Conservation (phyloP, 2,797 vertebrate genomes). For the Hylomyscus alleni region DNA sequence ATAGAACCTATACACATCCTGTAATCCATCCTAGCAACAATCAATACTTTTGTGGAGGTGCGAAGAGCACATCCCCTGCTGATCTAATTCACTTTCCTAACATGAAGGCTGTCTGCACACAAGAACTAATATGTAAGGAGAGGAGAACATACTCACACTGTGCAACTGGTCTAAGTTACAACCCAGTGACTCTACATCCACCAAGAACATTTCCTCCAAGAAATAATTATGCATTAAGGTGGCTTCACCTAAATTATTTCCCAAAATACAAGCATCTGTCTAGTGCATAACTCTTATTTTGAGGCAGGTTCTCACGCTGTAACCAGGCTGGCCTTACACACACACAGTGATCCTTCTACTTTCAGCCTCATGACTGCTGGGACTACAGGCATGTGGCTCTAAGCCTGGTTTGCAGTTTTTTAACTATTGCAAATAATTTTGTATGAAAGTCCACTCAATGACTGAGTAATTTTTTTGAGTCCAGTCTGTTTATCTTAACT, state of each 20-base stretch:
- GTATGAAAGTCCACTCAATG: background rate
- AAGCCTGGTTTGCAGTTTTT: background rate
- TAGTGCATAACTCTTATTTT: background rate
- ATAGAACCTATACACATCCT: background rate
- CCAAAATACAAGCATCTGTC: background rate
- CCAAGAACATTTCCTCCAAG: background rate
- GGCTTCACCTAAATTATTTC: background rate
- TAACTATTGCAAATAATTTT: background rate
- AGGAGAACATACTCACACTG: background rate
- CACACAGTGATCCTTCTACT: background rate
- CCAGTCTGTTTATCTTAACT: background rate
- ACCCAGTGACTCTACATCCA: background rate
- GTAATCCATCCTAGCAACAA: background rate
- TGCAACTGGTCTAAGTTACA: background rate
- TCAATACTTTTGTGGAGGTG: background rate
- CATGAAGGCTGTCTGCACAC: background rate
- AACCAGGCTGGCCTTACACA: background rate
- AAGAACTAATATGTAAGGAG: background rate
- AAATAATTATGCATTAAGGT: background rate
- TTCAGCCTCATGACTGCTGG: background rate
- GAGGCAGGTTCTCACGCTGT: background rate
- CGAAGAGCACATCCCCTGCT: background rate
- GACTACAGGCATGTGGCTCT: background rate
- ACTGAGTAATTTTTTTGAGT: background rate
- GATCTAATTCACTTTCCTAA: background rate